Evolutionary conservation across 2,797 vertebrate species (phyloP).

Genomic region (Steatocranus sp.): DNA sequence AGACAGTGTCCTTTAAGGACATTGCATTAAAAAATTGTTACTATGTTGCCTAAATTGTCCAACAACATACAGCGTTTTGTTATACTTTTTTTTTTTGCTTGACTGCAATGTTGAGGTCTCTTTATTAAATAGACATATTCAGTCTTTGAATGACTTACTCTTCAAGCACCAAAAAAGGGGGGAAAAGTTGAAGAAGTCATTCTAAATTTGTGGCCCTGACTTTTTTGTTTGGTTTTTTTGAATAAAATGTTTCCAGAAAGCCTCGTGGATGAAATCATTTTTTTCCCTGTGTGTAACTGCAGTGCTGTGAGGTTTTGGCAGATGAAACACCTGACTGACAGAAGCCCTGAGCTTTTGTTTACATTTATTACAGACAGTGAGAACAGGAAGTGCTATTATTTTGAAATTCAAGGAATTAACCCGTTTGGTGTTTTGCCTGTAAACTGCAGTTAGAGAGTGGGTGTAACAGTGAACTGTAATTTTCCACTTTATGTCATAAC

Average conservation of each 20-base stretch:
- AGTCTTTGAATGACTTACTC: background rate
- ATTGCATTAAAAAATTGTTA: background rate
- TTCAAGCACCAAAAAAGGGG: background rate
- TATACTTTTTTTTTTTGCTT: background rate
- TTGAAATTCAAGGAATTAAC: background rate
- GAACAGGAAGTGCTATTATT: background rate
- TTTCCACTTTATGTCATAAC: background rate
- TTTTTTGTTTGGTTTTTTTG: rapidly evolving
- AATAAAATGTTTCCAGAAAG: background rate
- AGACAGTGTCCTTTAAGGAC: background rate
- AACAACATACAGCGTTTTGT: background rate
- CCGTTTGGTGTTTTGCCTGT: background rate
- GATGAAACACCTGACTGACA: background rate
- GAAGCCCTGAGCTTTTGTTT: background rate
- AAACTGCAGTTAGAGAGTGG: background rate
- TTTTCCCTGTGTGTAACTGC: rapidly evolving
- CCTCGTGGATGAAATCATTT: rapidly evolving
- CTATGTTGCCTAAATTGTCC: background rate
- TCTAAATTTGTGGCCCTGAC: background rate
- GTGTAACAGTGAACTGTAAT: background rate
- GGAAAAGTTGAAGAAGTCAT: background rate
- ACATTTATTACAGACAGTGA: background rate
- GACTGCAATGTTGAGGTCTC: background rate
- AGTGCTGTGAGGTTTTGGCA: rapidly evolving
- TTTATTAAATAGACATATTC: background rate